Evolutionary conservation across 2,888 invertebrate genomes (phyloP).

Genomic region (Salpingus planirostris): DNA sequence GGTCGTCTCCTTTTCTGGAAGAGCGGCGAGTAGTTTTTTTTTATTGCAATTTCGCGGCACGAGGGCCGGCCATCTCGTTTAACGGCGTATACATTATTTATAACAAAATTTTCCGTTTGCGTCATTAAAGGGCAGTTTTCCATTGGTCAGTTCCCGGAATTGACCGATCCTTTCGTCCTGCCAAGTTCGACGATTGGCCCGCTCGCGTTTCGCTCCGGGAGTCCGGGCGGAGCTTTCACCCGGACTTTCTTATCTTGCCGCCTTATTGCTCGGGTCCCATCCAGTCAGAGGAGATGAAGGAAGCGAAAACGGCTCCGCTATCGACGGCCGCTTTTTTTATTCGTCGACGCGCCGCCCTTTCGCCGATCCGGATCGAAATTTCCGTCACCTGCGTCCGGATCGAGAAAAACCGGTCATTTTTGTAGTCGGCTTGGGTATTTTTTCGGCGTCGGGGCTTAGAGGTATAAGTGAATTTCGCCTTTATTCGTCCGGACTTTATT

Average conservation of each 20-base stretch:
- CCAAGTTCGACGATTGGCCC: constrained; percentile 34
- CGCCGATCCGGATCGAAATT: no score
- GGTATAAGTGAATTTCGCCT: no score
- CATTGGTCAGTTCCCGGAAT: constrained; percentile 37
- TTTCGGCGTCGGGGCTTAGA: no score
- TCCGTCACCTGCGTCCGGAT: background rate
- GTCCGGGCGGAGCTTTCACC: constrained; percentile 33
- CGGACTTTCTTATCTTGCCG: constrained; percentile 39
- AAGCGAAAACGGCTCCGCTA: constrained; percentile 25
- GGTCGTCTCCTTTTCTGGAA: no score
- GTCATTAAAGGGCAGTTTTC: constrained; percentile 33
- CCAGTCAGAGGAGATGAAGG: constrained; percentile 24
- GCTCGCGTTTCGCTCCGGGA: constrained; percentile 25
- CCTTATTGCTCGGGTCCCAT: constrained; percentile 37
- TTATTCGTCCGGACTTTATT: no score
- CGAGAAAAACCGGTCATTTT: background rate
- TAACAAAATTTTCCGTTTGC: constrained; percentile 38
- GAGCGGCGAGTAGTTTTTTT: background rate
- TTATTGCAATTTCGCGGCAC: background rate
- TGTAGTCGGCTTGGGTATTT: no score
- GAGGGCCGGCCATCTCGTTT: constrained; percentile 26
- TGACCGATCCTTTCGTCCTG: constrained; percentile 38
- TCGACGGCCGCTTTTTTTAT: constrained; percentile 30
- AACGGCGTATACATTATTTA: constrained; percentile 42
- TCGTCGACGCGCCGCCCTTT: constrained; percentile 12